Conservation (phyloP, 1,140 invertebrate genomes). For the Argopecten irradians region DNA sequence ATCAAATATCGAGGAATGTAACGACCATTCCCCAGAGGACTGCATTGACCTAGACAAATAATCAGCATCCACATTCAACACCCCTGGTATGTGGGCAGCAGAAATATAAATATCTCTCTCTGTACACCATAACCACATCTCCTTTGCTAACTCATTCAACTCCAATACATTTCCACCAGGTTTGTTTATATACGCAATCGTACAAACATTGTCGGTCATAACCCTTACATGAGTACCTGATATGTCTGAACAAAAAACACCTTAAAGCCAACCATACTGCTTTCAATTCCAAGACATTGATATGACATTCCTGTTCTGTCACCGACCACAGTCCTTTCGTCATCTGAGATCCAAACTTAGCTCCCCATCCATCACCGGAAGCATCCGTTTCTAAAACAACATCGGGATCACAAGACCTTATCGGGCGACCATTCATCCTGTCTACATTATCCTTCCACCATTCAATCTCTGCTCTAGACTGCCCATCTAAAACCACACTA, state of each 20-base stretch:
- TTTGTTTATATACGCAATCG: conserved; percentile 46
- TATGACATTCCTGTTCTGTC: not conserved
- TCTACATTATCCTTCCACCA: not conserved
- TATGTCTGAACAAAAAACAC: not conserved
- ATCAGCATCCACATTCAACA: conserved; percentile 37
- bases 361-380: conserved; percentile 17
- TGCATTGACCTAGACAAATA: conserved; percentile 21
- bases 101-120: not conserved
- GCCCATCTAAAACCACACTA: not conserved
- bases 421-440: not conserved
- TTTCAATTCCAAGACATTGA: not conserved
- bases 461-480: not conserved
- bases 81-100: conserved; percentile 33
- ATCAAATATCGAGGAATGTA: conserved; percentile 26
- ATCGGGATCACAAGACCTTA: not conserved
- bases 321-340: not conserved
- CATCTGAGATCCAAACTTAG: not conserved
- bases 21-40: conserved; percentile 29
- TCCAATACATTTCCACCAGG: not conserved
- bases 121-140: conserved; percentile 43
- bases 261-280: not conserved
- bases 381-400: not conserved
- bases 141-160: conserved; percentile 29
- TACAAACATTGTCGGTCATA: conserved; percentile 31
- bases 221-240: not conserved